These are phyloP conservation scores for Coleophora flavipennella DNA, from an alignment of 2,888 invertebrate species.

Conservation along the genomic window DNA sequence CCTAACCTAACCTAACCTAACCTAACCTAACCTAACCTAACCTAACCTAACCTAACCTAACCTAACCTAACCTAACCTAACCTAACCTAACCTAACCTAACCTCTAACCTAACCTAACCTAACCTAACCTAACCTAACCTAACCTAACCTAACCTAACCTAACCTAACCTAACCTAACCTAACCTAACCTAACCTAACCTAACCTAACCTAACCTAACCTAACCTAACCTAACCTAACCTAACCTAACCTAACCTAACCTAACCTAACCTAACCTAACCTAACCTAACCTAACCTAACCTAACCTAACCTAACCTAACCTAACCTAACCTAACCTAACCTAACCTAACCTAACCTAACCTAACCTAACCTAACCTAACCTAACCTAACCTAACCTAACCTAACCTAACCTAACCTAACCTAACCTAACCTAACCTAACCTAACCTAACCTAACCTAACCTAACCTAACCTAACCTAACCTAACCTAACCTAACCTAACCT, in stretches of 20 bases:
- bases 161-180: constrained; percentile 14
- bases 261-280: constrained; percentile 13
- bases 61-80: constrained; percentile 21
- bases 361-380: constrained; percentile 12
- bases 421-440: constrained; percentile 17
- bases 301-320: constrained; percentile 8
- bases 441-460: constrained; percentile 17
- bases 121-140: constrained; percentile 17
- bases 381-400: constrained; percentile 14
- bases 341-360: constrained; percentile 11
- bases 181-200: constrained; percentile 13
- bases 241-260: constrained; percentile 9
- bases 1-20: constrained; percentile 19
- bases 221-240: constrained; percentile 12
- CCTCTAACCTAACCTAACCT: constrained; percentile 18
- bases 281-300: constrained; percentile 12
- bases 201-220: constrained; percentile 13
- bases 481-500: constrained; percentile 9
- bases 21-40: constrained; percentile 18
- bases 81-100: constrained; percentile 19
- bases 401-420: constrained; percentile 15
- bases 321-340: constrained; percentile 12
- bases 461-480: constrained; percentile 17
- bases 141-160: constrained; percentile 17
- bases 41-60: constrained; percentile 19